These are phyloP conservation scores for Bradypodion pumilum DNA, from an alignment of 2,797 vertebrate species.

Conservation along the genomic window DNA sequence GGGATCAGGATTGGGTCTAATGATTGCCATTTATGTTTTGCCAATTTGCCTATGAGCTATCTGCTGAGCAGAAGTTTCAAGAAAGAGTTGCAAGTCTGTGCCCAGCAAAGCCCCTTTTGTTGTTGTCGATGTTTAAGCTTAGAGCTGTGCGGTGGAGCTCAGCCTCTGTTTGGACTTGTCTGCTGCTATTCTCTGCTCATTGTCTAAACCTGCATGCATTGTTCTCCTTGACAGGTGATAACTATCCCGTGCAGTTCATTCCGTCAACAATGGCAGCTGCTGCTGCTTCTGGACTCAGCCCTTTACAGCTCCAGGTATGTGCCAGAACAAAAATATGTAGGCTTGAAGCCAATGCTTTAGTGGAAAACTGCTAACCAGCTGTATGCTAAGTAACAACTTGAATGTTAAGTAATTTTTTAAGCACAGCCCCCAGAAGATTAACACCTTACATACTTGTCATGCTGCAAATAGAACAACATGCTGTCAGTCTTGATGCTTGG, in stretches of 20 bases:
- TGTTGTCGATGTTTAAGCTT: constrained; percentile 95
- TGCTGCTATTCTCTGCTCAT: constrained; percentile 85
- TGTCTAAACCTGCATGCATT: constrained; percentile 98
- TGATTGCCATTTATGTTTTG: constrained; percentile 73
- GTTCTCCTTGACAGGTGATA: constrained; percentile 96
- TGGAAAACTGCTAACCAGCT: constrained; percentile 91
- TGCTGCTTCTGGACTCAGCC: constrained; percentile 97
- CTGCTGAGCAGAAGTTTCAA: constrained; percentile 78
- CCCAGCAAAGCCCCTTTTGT: constrained; percentile 90
- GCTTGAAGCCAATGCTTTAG: constrained; percentile 85
- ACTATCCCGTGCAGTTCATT: constrained; percentile 99
- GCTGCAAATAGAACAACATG: constrained; percentile 55
- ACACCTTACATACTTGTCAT: constrained; percentile 82
- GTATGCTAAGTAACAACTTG: constrained; percentile 93
- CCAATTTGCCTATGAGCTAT: constrained; percentile 81
- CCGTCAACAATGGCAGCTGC: constrained; percentile 99
- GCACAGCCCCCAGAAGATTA: constrained; percentile 84
- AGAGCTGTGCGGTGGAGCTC: constrained; percentile 80
- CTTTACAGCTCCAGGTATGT: constrained; percentile 98
- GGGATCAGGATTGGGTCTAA: constrained; percentile 59
- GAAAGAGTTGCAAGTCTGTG: constrained; percentile 81
- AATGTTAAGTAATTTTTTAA: constrained; percentile 89
- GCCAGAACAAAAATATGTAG: constrained; percentile 88
- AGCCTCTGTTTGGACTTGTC: constrained; percentile 93
- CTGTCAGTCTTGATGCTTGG: constrained; percentile 56